phyloP scores from a whole-genome alignment of 2,113 vertebrate species.

The Hemiscyllium ocellatum region DNA sequence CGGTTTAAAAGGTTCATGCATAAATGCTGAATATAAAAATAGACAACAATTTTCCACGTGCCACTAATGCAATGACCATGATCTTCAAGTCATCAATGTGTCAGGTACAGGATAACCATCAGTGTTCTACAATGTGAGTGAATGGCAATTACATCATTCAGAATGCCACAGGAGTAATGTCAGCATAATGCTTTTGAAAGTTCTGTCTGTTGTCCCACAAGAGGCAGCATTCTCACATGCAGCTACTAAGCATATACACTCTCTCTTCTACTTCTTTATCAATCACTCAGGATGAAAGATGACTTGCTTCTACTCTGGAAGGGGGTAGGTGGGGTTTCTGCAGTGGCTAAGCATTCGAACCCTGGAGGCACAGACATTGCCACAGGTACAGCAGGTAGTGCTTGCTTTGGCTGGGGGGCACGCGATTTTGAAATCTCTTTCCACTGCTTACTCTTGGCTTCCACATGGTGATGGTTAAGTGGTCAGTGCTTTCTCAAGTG shows the following conservation, averaged over 20 bases:
- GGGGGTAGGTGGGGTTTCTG: no score
- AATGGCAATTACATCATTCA: neutral
- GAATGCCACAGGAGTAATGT: constrained; percentile 29
- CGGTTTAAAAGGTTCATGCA: neutral
- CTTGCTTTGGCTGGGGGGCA: no score
- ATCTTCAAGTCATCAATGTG: neutral
- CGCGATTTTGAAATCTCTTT: no score
- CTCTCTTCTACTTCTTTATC: no score
- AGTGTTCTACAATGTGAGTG: neutral
- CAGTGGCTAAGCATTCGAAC: no score
- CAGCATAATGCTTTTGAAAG: constrained; percentile 1
- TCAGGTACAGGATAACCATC: neutral
- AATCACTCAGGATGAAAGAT: no score
- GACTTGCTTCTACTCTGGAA: no score
- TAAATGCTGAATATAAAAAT: neutral
- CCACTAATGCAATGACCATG: neutral
- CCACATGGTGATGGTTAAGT: no score
- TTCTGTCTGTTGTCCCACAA: constrained; percentile 31
- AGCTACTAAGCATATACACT: neutral
- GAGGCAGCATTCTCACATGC: constrained; percentile 4
- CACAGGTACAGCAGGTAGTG: no score
- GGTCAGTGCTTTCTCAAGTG: no score
- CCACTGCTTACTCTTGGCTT: no score
- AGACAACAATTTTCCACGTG: neutral
- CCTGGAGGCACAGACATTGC: no score